Evolutionary conservation across 2,113 vertebrate genomes (phyloP).

Genomic region (Sula dactylatra): DNA sequence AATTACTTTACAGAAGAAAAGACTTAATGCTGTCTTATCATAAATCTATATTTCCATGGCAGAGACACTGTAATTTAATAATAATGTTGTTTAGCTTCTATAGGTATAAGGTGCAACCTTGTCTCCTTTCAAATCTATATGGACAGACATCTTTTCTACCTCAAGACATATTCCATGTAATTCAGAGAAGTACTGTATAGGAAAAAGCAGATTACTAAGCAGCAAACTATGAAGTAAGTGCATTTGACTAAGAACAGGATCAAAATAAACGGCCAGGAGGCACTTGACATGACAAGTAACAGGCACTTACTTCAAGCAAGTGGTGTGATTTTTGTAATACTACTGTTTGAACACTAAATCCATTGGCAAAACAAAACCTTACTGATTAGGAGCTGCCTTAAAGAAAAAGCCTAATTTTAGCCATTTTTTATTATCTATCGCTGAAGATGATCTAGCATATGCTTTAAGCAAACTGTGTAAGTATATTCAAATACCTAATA

Average conservation of each 20-base stretch:
- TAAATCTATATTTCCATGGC: conserved; percentile 1
- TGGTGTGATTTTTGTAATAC: neutral
- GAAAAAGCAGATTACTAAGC: neutral
- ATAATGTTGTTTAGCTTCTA: neutral
- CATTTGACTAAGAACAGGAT: neutral
- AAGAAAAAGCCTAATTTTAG: neutral
- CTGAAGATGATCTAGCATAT: neutral
- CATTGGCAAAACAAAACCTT: neutral
- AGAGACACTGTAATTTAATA: neutral
- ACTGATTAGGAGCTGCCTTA: neutral
- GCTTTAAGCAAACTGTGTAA: neutral
- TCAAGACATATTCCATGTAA: neutral
- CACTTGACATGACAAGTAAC: neutral
- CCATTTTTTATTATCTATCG: neutral
- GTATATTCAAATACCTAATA: neutral
- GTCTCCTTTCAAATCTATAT: neutral
- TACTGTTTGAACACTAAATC: neutral
- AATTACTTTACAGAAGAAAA: conserved; percentile 1
- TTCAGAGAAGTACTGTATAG: neutral
- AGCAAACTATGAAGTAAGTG: neutral
- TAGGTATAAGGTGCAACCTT: neutral
- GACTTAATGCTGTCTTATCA: conserved; percentile 3
- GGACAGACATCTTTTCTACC: neutral
- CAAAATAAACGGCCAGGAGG: neutral
- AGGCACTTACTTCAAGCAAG: neutral